Percentiles rank a stretch among this genome's conserved stretches.
Evolutionary conservation across 2,113 vertebrate genomes (phyloP).

Genomic region (Opisthocomus hoazin): DNA sequence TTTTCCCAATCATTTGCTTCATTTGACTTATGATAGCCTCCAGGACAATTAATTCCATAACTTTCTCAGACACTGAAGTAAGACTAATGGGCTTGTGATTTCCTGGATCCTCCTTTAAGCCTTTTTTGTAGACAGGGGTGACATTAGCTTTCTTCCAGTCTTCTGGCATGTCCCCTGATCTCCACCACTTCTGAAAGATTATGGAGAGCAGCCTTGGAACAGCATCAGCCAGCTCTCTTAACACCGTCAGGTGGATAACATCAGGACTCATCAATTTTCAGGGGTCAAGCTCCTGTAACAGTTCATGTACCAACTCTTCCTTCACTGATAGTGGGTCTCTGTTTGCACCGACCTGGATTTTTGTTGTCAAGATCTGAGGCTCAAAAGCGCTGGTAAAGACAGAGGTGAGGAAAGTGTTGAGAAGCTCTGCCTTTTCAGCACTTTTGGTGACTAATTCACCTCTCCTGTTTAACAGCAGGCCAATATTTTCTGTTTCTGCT

Average conservation of each 20-base stretch:
- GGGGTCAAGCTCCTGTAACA: background rate
- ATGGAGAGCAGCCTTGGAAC: background rate
- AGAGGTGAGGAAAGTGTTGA: background rate
- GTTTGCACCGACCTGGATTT: background rate
- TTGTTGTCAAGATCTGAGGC: background rate
- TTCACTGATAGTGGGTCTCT: background rate
- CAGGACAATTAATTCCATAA: too few species aligned
- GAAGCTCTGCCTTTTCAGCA: background rate
- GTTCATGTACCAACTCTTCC: background rate
- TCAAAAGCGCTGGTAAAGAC: background rate
- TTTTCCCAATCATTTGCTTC: too few species aligned
- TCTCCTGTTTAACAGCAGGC: background rate
- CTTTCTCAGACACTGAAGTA: background rate
- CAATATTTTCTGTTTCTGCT: background rate
- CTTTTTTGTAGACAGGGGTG: background rate
- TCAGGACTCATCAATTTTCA: background rate
- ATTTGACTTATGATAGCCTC: too few species aligned
- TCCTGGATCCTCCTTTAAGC: background rate
- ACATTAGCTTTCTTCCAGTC: background rate
- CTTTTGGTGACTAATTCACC: background rate
- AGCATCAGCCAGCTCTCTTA: background rate
- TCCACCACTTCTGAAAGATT: background rate
- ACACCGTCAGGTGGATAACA: fast-evolving
- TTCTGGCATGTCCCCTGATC: background rate
- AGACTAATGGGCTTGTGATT: background rate